Base-by-base conservation (phyloP, 1,140 invertebrate genomes). In the Apolygus lucorum region DNA sequence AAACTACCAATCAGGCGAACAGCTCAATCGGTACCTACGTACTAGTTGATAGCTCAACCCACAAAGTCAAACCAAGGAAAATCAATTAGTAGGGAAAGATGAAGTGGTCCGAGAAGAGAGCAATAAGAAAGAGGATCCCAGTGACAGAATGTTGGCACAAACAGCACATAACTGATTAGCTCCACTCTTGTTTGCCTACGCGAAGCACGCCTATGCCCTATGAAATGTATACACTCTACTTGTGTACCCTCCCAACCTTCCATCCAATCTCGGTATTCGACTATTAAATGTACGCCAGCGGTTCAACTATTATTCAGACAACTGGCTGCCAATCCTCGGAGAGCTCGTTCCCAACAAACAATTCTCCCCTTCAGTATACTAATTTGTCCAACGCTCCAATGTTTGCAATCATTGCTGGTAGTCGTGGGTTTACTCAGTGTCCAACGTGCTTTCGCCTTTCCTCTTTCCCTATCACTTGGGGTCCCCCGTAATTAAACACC, bases 351-450 rank as follows among this genome's bases (percentile, higher is more conserved):
- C 34, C 34, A 42, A 42, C 34, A 42, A 42, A 42, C 34, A 42
- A 42, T 42, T 42, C 34, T 4, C 34, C 34, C 34, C 34, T 17
- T 42, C 17, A 8, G 34, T 42, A 42, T 42, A 42, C 34, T 52
- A 11, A 63, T 68, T 28, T 70, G 54, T n/a, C 28, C 49, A 28
- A 17, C 42, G 2, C 62, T 22, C 21, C 24, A n/a, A 26, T 21
- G 17, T 21, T 21, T 71, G 14, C 1, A 70, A 72, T 24, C 68
- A 68, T 65, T 26, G 24, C 28, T 54, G 14, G 24, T 49, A 29
- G 13, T 54, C 22, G n/a, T 27, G 59, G 49, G 64, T 71, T 69
- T 70, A 70, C 67, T 63, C 28, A 63, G 62, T 27, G 26, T 42
- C 27, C 59, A 68, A 68, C 67, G 22, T 59, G 28, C 28, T 2